Percentiles rank a stretch among this genome's conserved stretches.
These are phyloP conservation scores for Tipula helvola DNA, from an alignment of 2,888 invertebrate species.

Conservation along the genomic window DNA sequence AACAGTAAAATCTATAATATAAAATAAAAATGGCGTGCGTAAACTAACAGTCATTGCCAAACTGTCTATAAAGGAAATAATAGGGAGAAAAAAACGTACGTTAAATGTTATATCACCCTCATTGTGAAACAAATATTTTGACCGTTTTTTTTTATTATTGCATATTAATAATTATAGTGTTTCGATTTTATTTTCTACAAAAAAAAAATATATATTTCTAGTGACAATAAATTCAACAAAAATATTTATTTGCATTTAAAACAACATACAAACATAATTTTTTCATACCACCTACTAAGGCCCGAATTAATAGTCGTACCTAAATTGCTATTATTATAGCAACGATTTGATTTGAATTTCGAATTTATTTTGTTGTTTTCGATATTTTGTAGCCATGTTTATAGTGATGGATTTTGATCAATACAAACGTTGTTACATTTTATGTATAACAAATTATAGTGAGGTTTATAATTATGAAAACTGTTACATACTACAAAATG, in stretches of 20 bases:
- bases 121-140: neutral
- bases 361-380: too few relatives aligned
- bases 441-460: too few relatives aligned
- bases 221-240: neutral
- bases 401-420: too few relatives aligned
- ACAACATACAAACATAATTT: too few relatives aligned
- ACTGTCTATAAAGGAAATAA: neutral
- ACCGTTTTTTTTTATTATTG: neutral
- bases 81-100: neutral
- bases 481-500: too few relatives aligned
- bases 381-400: too few relatives aligned
- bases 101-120: neutral
- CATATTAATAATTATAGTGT: neutral
- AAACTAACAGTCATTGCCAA: neutral
- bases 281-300: too few relatives aligned
- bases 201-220: neutral
- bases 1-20: neutral
- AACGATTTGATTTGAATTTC: too few relatives aligned
- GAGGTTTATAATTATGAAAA: too few relatives aligned
- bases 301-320: too few relatives aligned
- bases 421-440: too few relatives aligned
- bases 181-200: neutral
- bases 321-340: too few relatives aligned
- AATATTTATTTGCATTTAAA: neutral
- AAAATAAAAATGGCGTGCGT: neutral